Base-by-base conservation (phyloP, 1,140 invertebrate species). In the Cyrtorhinus lividipennis region DNA sequence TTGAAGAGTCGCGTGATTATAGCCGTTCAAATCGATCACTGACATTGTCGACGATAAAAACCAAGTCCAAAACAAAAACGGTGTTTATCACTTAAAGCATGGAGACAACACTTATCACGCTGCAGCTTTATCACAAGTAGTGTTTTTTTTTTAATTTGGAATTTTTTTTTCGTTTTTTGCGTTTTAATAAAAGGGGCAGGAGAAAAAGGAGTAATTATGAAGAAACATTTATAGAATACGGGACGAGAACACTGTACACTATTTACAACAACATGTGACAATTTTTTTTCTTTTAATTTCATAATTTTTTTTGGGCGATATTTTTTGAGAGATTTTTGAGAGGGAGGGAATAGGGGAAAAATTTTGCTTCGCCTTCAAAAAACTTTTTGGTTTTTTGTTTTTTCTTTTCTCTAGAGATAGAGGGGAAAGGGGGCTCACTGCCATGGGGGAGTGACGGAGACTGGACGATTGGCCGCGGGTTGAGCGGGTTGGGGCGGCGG, bases 401-500 rank as follows among this genome's bases (percentile, higher is more conserved):
- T 38, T 38, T 38, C 15, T 38, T 38, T 38, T 38, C 15, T 38
- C 15, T 38, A 38, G 15, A 38, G 5, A 38, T 8, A 38, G 15
- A 38, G 15, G 30, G 30, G 15, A 38, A n/a, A 18, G 27, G 53
- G 56, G 18, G 20, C 38, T 58, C 60, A 59, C 30, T 30, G 60
- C 59, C 64, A 61, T 20, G 64, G 64, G 15, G 62, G 58, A 2
- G 60, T 30, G 24, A 63, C 62, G 20, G 53, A 45, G 22, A 61
- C 59, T 22, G 58, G 46, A 30, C 22, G 59, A 24, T 20, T 13
- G 23, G 63, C 13, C 20, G 24, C 45, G 5, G 61, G 44, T 25
- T 18, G 5, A 18, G 46, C 53, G 18, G 56, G 59, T 13, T 15
- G 68, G 5, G 66, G 66, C 3, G 63, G 62, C 15, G 69, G 66